Conservation (phyloP, 1,140 invertebrate genomes). For the Lordiphosa collinella region DNA sequence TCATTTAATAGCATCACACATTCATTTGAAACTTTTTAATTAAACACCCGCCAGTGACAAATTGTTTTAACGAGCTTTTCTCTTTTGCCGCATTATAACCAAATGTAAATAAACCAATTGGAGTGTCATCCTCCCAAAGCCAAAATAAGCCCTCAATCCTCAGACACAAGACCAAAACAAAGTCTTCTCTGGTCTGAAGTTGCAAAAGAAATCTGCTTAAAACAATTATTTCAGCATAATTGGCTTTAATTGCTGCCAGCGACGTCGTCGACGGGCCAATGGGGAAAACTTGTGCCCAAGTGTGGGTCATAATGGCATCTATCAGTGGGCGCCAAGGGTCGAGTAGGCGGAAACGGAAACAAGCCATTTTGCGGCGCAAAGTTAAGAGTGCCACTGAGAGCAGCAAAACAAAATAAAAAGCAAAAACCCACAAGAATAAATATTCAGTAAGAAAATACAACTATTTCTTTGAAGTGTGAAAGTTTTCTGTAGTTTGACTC, state of each 20-base stretch:
- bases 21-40: slow-evolving; percentile 70
- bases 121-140: slow-evolving; percentile 31
- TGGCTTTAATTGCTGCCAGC: slow-evolving; percentile 76
- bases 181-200: slow-evolving; percentile 13
- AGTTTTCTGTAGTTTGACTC: slow-evolving; percentile 25
- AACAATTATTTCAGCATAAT: slow-evolving; percentile 79
- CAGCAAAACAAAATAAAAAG: slow-evolving; percentile 13
- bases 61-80: slow-evolving; percentile 68
- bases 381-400: slow-evolving; percentile 69
- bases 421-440: slow-evolving; percentile 8
- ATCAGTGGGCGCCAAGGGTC: slow-evolving; percentile 55
- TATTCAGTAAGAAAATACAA: slow-evolving; percentile 17
- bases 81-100: slow-evolving; percentile 6
- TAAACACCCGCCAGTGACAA: slow-evolving; percentile 68
- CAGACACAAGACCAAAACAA: slow-evolving; percentile 21
- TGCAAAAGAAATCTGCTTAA: slow-evolving; percentile 69
- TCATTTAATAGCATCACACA: slow-evolving; percentile 50
- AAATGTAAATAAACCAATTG: slow-evolving; percentile 48
- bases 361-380: slow-evolving; percentile 76
- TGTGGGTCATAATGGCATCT: slow-evolving; percentile 76
- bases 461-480: slow-evolving; percentile 20
- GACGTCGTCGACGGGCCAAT: slow-evolving; percentile 22
- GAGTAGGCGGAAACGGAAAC: slow-evolving; percentile 72
- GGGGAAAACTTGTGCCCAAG: slow-evolving; percentile 60
- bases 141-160: slow-evolving; percentile 6